Evolutionary conservation across 2,113 vertebrate species (phyloP).

Genomic region (Eurypyga helias): DNA sequence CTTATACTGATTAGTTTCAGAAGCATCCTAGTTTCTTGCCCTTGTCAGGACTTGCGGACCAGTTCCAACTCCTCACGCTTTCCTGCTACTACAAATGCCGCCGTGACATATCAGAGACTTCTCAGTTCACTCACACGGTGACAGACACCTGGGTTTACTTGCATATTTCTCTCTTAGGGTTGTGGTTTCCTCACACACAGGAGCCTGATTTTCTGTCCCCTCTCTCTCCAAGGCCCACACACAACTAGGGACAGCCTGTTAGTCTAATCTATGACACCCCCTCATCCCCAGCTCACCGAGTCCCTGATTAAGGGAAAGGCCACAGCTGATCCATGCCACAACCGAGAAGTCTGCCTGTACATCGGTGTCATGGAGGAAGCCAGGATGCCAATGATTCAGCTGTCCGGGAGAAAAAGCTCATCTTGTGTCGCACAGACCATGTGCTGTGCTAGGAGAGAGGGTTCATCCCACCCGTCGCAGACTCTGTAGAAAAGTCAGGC

Average conservation of each 20-base stretch:
- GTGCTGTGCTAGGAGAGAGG: too few relatives aligned
- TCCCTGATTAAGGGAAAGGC: background rate
- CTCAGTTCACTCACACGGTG: background rate
- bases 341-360: background rate
- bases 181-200: background rate
- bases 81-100: background rate
- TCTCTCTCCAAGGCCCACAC: background rate
- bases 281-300: background rate
- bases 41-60: background rate
- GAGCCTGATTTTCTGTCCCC: background rate
- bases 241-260: background rate
- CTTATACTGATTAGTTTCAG: background rate
- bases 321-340: background rate
- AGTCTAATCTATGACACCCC: background rate
- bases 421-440: background rate
- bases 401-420: background rate
- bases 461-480: background rate
- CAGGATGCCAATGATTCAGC: background rate
- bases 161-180: background rate
- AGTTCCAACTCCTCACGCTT: background rate
- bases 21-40: background rate
- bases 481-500: background rate
- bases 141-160: background rate
- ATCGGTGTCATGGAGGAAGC: accelerated
- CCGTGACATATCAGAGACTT: background rate